Evolutionary conservation across 2,113 vertebrate species (phyloP).

Genomic region (Sturnira hondurensis): DNA sequence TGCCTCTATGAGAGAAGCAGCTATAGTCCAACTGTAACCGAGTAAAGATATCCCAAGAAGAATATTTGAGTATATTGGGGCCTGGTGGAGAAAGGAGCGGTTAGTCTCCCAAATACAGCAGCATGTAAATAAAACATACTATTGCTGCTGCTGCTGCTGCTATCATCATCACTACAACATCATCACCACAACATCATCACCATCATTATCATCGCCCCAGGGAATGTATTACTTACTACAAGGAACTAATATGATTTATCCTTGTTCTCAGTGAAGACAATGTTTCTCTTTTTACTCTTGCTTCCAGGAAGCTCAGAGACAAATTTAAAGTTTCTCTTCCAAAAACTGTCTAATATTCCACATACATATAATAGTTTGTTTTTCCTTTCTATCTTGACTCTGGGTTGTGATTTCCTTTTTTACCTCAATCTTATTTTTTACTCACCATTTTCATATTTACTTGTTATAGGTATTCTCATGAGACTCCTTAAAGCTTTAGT

Average conservation of each 20-base stretch:
- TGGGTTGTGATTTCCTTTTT: slow-evolving; percentile 38
- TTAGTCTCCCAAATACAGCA: background rate
- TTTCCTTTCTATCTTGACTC: background rate
- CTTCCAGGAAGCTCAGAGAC: slow-evolving; percentile 16
- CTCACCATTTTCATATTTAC: slow-evolving; percentile 31
- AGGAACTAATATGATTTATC: background rate
- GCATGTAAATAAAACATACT: background rate
- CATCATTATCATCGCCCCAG: background rate
- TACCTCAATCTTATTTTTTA: background rate
- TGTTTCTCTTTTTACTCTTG: background rate
- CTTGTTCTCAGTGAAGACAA: background rate
- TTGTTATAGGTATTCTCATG: slow-evolving; percentile 29
- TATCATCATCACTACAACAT: background rate
- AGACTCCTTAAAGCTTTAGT: slow-evolving; percentile 7
- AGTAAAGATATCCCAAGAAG: slow-evolving; percentile 1
- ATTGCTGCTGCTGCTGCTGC: background rate
- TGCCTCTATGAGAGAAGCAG: background rate
- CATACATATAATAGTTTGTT: background rate
- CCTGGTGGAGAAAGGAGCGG: background rate
- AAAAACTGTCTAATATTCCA: background rate
- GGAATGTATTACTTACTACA: background rate
- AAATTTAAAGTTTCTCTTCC: background rate
- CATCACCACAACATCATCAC: background rate
- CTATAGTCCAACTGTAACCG: background rate
- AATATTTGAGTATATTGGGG: background rate